phyloP scores from a whole-genome alignment of 2,888 invertebrate species.

The Drosophila tanythrix region DNA sequence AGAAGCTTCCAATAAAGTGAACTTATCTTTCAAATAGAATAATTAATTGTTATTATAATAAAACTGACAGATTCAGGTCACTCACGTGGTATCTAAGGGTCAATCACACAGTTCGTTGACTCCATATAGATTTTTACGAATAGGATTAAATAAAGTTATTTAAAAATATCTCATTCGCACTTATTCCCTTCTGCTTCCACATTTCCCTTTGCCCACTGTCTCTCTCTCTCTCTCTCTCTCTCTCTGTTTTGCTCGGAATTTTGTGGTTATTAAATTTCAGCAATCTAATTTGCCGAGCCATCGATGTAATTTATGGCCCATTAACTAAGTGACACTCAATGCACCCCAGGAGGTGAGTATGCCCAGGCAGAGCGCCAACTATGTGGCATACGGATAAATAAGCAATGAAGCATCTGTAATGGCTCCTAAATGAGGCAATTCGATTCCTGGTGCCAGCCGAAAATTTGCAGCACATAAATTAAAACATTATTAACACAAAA shows the following conservation, averaged over 20 bases:
- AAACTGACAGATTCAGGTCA: neutral
- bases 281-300: conserved; percentile 39
- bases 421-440: conserved; percentile 34
- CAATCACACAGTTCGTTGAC: neutral
- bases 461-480: conserved; percentile 67
- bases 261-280: conserved; percentile 34
- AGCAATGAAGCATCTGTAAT: conserved; percentile 28
- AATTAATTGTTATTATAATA: neutral
- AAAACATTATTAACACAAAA: conserved; percentile 64
- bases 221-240: neutral
- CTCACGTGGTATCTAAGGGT: neutral
- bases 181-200: neutral
- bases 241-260: neutral
- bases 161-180: neutral
- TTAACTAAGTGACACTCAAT: conserved; percentile 76
- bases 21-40: neutral
- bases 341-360: conserved; percentile 52
- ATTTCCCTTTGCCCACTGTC: neutral
- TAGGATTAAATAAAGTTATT: neutral
- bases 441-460: conserved; percentile 32
- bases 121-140: neutral
- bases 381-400: conserved; percentile 8
- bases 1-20: neutral
- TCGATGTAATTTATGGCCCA: conserved; percentile 68
- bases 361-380: conserved; percentile 14